phyloP scores from a whole-genome alignment of 1,140 invertebrate genomes.

The Ceratosolen fusciceps region DNA sequence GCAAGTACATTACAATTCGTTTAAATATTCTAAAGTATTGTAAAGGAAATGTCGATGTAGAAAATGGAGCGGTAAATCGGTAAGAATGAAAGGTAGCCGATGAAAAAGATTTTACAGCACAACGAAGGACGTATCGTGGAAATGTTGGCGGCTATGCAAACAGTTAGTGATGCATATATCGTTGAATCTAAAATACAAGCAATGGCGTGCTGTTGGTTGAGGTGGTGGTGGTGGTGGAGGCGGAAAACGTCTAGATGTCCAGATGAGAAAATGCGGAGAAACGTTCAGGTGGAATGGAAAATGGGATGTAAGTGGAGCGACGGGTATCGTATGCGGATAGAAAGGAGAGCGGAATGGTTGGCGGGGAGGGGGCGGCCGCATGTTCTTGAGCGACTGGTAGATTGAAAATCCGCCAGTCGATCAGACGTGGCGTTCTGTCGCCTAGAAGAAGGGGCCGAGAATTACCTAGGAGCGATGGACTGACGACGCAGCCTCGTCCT shows the following conservation, averaged over 20 bases:
- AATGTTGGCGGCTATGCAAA: not conserved
- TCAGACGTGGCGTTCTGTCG: slow-evolving; percentile 15
- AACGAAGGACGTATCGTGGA: not conserved
- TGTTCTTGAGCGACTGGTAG: slow-evolving; percentile 37
- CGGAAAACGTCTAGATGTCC: too few species aligned
- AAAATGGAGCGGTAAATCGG: not conserved
- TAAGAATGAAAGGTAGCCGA: not conserved
- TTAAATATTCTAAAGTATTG: too few species aligned
- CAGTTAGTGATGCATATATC: too few species aligned
- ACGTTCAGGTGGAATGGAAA: slow-evolving; percentile 40
- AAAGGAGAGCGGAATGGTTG: slow-evolving; percentile 20
- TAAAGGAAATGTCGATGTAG: too few species aligned
- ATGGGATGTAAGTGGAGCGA: not conserved
- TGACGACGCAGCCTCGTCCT: not conserved
- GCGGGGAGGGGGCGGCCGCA: too few species aligned
- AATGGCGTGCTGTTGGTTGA: too few species aligned
- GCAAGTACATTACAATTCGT: too few species aligned
- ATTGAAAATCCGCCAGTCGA: slow-evolving; percentile 47
- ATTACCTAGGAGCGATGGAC: not conserved
- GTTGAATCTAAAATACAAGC: too few species aligned
- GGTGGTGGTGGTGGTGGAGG: too few species aligned
- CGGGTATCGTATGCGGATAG: slow-evolving; percentile 26
- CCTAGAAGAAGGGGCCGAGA: too few species aligned
- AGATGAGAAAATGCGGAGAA: not conserved
- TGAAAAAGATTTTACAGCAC: too few species aligned